phyloP scores from a whole-genome alignment of 92 coral and sea anemone species.

The Desmophyllum pertusum region DNA sequence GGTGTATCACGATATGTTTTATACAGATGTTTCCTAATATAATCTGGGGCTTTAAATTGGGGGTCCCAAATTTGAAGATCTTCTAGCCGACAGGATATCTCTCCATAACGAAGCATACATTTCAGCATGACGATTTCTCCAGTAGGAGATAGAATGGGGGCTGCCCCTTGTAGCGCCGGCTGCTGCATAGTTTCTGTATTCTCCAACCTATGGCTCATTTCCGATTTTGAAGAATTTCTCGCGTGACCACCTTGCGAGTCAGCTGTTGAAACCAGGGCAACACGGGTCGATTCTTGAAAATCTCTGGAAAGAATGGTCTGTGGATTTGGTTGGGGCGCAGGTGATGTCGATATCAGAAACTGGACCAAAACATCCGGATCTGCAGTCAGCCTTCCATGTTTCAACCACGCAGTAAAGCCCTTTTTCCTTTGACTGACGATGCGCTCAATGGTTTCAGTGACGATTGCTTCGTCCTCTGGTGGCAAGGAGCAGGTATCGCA shows the following conservation, averaged over 20 bases:
- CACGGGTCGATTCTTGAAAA: not conserved
- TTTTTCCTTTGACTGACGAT: not conserved
- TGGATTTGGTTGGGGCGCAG: too few species aligned
- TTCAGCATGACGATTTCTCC: constrained; percentile 2
- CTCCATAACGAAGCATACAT: constrained; percentile 28
- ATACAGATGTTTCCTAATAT: not conserved
- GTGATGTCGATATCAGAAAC: not conserved
- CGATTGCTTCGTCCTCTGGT: not conserved
- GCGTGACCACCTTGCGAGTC: not conserved
- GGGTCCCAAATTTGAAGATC: constrained; percentile 15
- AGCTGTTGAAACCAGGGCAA: not conserved
- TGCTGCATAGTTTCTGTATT: too few species aligned
- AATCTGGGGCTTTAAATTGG: not conserved
- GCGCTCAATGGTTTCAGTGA: not conserved
- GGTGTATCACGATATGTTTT: not conserved
- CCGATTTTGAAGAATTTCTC: too few species aligned
- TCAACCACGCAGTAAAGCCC: not conserved
- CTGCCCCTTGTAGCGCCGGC: too few species aligned
- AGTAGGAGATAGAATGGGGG: too few species aligned
- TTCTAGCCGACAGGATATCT: not conserved
- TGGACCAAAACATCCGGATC: not conserved
- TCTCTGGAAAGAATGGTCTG: not conserved
- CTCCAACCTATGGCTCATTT: too few species aligned
- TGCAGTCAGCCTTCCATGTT: not conserved
- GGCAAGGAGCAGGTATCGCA: not conserved